Base-by-base conservation (phyloP, 2,797 vertebrate genomes). In the Pygocentrus nattereri region DNA sequence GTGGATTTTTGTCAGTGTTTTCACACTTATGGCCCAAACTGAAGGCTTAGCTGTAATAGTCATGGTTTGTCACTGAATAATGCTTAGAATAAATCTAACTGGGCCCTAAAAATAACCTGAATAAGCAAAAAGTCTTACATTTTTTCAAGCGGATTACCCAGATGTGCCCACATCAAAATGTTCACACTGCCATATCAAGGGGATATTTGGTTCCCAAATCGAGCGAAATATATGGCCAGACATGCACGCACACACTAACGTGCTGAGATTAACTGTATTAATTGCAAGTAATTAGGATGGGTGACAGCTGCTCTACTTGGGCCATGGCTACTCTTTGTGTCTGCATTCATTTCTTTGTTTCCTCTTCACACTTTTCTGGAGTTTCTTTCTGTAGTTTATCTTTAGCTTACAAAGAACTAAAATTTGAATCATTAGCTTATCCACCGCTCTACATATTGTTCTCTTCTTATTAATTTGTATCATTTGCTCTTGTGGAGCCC, bases 321-420 rank as follows among this genome's bases (percentile, higher is more conserved):
- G 21, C 52, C 67, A 67, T 69, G 34, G 18, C 31, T 52, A 27
- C n/a, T 54, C 77, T 88, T 85, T 88, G 74, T 79, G 72, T 75
- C 87, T 65, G 41, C 76, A 47, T 49, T 71, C 85, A 89, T 86
- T 84, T 83, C 73, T 85, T 72, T 19, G 47, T 80, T 85, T 87
- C 86, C 78, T 69, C 73, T 80, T 68, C 23, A 31, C 30, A 49
- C 21, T 79, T 52, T 47, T 49, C 19, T 70, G 49, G 15, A 70
- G 1, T 23, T 56, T 49, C 61, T n/a, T 50, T 27, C 23, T 34
- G 34, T 71, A 18, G 10, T 56, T n/a, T n/a, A n/a, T n/a, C n/a
- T n/a, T n/a, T n/a, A n/a, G n/a, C n/a, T n/a, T n/a, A n/a, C n/a
- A n/a, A n/a, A n/a, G n/a, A n/a, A n/a, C n/a, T n/a, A 2, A 31